phyloP scores from a whole-genome alignment of 2,888 invertebrate species.

The Heliconius ismenius region DNA sequence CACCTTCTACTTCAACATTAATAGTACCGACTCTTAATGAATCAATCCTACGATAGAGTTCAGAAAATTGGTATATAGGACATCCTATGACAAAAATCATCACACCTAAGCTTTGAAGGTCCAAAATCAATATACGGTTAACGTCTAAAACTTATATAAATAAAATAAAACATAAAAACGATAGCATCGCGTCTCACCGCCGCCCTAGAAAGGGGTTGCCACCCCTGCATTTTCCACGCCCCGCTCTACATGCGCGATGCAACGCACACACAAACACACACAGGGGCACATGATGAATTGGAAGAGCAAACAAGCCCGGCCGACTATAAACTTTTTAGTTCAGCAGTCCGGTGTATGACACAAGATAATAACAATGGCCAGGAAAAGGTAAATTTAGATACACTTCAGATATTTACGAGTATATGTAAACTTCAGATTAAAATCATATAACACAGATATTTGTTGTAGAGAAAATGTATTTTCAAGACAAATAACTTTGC shows the following conservation, averaged over 20 bases:
- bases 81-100: background rate
- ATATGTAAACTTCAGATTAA: background rate
- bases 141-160: background rate
- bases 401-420: background rate
- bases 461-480: too few relatives aligned
- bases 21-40: background rate
- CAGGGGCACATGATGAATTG: constrained; percentile 47
- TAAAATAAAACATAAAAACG: constrained; percentile 29
- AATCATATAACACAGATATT: background rate
- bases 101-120: background rate
- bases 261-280: constrained; percentile 44
- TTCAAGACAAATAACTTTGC: too few relatives aligned
- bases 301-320: constrained; percentile 49
- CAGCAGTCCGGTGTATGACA: constrained; percentile 34
- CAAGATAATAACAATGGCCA: background rate
- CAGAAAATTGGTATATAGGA: background rate
- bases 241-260: constrained; percentile 59
- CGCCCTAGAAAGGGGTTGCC: constrained; percentile 62
- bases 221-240: constrained; percentile 56
- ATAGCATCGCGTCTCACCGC: constrained; percentile 45
- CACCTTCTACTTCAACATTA: background rate
- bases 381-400: background rate
- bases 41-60: background rate
- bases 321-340: constrained; percentile 43
- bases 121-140: constrained; percentile 5